A percentile compares a stretch with the other conserved stretches of the same genome.
These are phyloP conservation scores for Monoplex corrugatus DNA, from an alignment of 2,888 invertebrate species.

Conservation along the genomic window DNA sequence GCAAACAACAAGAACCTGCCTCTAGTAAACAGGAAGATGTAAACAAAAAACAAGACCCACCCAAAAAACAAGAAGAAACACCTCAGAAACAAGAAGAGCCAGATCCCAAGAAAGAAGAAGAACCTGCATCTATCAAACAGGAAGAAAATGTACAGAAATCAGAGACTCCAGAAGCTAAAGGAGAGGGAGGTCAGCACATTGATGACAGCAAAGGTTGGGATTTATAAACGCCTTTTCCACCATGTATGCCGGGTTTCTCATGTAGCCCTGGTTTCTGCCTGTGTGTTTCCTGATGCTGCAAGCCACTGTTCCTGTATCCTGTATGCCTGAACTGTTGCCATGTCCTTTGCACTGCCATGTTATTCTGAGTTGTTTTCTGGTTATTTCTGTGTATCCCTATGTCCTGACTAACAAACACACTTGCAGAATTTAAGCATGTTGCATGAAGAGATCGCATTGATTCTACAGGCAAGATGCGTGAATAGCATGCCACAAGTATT, in stretches of 20 bases:
- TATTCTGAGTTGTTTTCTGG: neutral
- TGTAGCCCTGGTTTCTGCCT: neutral
- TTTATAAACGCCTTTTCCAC: neutral
- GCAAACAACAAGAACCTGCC: neutral
- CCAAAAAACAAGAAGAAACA: neutral
- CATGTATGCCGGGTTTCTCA: neutral
- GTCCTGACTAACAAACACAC: no score
- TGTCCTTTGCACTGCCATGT: neutral
- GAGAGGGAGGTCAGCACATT: neutral
- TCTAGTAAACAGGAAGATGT: neutral
- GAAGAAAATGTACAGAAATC: conserved; percentile 16
- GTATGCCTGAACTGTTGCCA: neutral
- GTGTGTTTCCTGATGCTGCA: neutral
- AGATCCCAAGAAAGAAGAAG: neutral
- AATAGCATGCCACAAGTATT: no score
- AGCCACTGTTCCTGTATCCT: neutral
- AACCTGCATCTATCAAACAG: neutral
- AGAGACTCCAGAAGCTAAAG: neutral
- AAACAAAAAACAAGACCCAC: neutral
- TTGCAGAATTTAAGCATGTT: no score
- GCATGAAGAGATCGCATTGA: no score
- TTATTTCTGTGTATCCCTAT: neutral
- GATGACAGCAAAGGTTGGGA: conserved; percentile 14
- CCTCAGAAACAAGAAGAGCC: neutral
- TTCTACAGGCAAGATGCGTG: no score